Base-by-base conservation (phyloP, 30 jellyfish, hydroid and myxozoan genomes). In the Hydractinia symbiolongicarpus region DNA sequence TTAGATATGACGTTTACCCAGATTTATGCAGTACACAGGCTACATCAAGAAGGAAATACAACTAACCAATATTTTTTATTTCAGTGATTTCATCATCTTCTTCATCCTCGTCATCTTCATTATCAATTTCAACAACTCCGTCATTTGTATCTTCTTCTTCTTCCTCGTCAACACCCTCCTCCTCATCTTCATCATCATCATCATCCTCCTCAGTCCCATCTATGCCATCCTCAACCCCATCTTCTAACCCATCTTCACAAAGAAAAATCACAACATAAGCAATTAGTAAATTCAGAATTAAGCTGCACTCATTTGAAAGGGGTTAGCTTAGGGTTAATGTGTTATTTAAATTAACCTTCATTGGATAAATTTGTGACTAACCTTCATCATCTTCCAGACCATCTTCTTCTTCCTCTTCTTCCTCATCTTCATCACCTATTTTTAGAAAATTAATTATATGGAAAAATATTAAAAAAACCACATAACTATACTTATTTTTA, bases 91-190 rank as follows among this genome's bases (percentile, higher is more conserved):
- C 95, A 16, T 85, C 95, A 9, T 83, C 91, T 14, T 89, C 96
- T 53, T 72, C 96, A 9, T 78, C 90, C 4, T 79, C 96, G 10
- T 88, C 96, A 16, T 88, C 96, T 20, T 88, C 96, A 72, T 88
- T 90, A 10, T 89, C 96, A 21, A 78, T 91, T 16, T 84, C 96
- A 10, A 30, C 94, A 30, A 19, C 96, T 15, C 20, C 90, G 8
- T 20, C 96, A 8, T 13, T 50, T 6, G 73, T 93, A 30, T 51
- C 81, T 8, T 51, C 81, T 17, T 51, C 90, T n/a, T 16, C 96
- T 54, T 9, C 86, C 4, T 15, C 86, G 4, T 79, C 84, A 4
- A 3, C 79, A 13, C 3, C 88, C 1, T 4, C 86, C n/a, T 21
- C 67, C 20, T 64, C 86, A 4, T 81, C 85, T 1, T 77, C 84